Evolutionary conservation across 1,140 invertebrate species (phyloP), one percentile per base, ranked within the genome.

Genomic region (Centruroides vittatus): DNA sequence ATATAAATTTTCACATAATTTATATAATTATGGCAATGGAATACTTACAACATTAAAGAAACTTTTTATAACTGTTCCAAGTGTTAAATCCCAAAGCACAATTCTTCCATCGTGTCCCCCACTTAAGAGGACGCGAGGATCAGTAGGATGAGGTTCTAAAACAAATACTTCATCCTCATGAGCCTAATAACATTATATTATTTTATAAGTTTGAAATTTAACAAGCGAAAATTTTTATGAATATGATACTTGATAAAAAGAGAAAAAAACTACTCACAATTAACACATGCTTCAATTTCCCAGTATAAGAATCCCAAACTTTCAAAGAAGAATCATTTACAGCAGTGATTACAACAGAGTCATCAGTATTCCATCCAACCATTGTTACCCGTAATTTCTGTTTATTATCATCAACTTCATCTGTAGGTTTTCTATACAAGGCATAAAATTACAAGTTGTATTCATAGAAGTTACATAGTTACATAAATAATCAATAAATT

Each of bases 51-150:
- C 67, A 65, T 76, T 77, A 60, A 73, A 74, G 66, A 73, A 74
- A 11, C 65, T 72, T 66, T 75, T 76, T 34, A 78, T 70, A 36
- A 70, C 68, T 13, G 51, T 63, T 6, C 86, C 84, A 69, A 79
- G 81, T 47, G 84, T 69, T 59, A 93, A 81, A 73, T 94, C 86
- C 91, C 91, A 95, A 7, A 94, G 74, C 55, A 89, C 84, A 6
- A 97, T 81, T 67, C 89, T 83, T 0, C 95, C 96, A 78, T 99
- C 96, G 71, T 99, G 95, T 0, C 93, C 93, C 54, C 93, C 93
- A 66, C 89, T 96, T 6, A 98, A 78, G 76, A 78, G 81, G 71
- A 86, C 74, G 48, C 79, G 70, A n/a, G 83, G 78, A 77, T 97
- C 86, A 57, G 80, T 81, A 0, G 95, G 94, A 79, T 97, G 92